Base-by-base conservation (phyloP, 1,140 invertebrate species). In the Papilio machaon region DNA sequence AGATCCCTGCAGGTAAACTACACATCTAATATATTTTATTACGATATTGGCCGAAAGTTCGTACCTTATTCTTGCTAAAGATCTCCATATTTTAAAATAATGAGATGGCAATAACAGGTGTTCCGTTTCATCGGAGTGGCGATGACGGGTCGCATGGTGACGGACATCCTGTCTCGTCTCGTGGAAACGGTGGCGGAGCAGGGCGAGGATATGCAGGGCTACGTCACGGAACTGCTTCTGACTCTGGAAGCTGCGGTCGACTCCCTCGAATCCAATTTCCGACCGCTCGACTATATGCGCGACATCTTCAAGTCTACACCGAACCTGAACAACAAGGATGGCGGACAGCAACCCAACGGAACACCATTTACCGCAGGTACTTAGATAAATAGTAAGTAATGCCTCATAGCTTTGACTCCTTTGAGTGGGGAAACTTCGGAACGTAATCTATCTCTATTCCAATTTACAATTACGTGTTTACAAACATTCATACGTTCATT, bases 131-230 rank as follows among this genome's bases (percentile, higher is more conserved):
- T 99, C 15, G 96, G 98, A 82, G 97, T 99, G n/a, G 98, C 99
- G 1, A 98, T 99, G 73, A 98, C 98, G 0, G 98, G 98, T 0
- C 95, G 98, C 75, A 99, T 99, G 98, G 95, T 99, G 15, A 98
- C 98, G 1, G 98, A 99, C 91, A 98, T 99, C 82, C 93, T 99
- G 17, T 99, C 99, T 0, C 95, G 99, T 49, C 95, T 99, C 15
- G 99, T 99, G 43, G 99, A 99, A 94, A 99, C 99, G 0, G 98
- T 99, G 0, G 98, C 99, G 2, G 99, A 99, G 92, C 98, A 99
- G 90, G 99, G 98, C 15, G 99, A 99, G 93, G 99, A 99, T 91
- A 99, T 99, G 98, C 99, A 99, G 88, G 97, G 97, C 70, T 99
- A 99, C 93, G 99, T 99, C 0, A 99, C 99, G 0, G 99, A 99